phyloP scores from a whole-genome alignment of 2,797 vertebrate genomes.

The Hafferia zeledoni region DNA sequence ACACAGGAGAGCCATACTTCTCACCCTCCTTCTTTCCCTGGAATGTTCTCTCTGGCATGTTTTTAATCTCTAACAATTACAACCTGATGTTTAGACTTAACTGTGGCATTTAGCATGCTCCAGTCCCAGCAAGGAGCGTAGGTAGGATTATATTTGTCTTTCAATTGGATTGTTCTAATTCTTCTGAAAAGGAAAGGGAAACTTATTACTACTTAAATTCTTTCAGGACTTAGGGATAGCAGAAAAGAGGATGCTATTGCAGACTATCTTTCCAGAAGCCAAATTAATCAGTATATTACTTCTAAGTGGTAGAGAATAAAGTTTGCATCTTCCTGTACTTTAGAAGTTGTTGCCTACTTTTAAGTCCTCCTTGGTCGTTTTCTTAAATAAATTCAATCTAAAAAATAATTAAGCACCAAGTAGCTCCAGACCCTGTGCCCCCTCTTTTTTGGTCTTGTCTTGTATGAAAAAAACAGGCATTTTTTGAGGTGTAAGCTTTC shows the following conservation, averaged over 20 bases:
- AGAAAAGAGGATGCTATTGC: background rate
- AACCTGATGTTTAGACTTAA: conserved; percentile 58
- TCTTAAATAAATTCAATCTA: background rate
- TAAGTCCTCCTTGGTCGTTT: background rate
- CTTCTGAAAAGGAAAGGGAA: conserved; percentile 6
- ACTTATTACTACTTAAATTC: background rate
- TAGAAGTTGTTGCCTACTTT: background rate
- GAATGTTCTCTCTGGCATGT: conserved; percentile 57
- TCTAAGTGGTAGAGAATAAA: background rate
- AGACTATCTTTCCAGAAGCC: background rate
- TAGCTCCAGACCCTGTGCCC: background rate
- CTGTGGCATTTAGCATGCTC: conserved; percentile 41
- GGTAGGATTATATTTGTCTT: conserved; percentile 32
- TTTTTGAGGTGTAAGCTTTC: background rate
- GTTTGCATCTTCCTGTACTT: background rate
- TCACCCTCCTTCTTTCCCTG: conserved; percentile 10
- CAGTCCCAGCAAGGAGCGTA: conserved; percentile 1
- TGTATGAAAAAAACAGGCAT: background rate
- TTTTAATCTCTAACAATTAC: conserved; percentile 65
- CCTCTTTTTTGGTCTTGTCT: background rate
- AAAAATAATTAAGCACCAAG: background rate
- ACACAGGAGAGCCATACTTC: conserved; percentile 7
- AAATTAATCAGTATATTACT: background rate
- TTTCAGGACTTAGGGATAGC: background rate
- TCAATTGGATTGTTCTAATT: conserved; percentile 43